phyloP scores from a whole-genome alignment of 1,140 invertebrate genomes.

The Eumeta japonica region DNA sequence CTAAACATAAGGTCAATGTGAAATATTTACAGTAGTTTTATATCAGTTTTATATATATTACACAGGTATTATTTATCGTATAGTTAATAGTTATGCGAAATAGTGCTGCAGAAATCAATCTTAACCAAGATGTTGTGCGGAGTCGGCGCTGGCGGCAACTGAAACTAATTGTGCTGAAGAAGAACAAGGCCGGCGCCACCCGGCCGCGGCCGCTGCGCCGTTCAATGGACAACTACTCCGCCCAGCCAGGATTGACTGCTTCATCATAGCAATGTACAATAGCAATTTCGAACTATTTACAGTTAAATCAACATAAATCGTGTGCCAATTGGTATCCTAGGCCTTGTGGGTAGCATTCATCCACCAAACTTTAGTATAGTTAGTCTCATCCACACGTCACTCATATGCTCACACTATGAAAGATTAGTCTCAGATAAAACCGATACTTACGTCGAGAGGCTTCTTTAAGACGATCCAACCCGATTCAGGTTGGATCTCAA shows the following conservation, averaged over 20 bases:
- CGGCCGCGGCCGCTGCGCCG: constrained; percentile 21
- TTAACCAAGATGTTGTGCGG: constrained; percentile 53
- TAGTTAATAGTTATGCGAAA: constrained; percentile 57
- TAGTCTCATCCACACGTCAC: constrained; percentile 50
- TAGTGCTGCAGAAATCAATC: constrained; percentile 58
- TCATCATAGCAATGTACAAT: constrained; percentile 51
- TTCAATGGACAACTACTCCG: constrained; percentile 58
- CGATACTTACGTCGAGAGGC: constrained; percentile 87
- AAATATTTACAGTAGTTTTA: constrained; percentile 59
- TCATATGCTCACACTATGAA: constrained; percentile 26
- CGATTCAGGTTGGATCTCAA: constrained; percentile 92
- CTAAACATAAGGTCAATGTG: constrained; percentile 57
- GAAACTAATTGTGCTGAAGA: constrained; percentile 60
- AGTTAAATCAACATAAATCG: constrained; percentile 45
- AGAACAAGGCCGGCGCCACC: constrained; percentile 45
- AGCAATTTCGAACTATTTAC: constrained; percentile 59
- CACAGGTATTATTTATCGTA: constrained; percentile 51
- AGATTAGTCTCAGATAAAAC: constrained; percentile 8
- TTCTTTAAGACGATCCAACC: constrained; percentile 95
- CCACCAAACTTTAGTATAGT: constrained; percentile 57
- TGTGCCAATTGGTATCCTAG: constrained; percentile 57
- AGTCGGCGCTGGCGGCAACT: constrained; percentile 57
- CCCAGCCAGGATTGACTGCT: constrained; percentile 53
- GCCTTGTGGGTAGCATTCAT: constrained; percentile 56
- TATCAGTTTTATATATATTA: constrained; percentile 49